Base-by-base conservation (phyloP, 2,888 invertebrate species). In the Drosophila mettleri region DNA sequence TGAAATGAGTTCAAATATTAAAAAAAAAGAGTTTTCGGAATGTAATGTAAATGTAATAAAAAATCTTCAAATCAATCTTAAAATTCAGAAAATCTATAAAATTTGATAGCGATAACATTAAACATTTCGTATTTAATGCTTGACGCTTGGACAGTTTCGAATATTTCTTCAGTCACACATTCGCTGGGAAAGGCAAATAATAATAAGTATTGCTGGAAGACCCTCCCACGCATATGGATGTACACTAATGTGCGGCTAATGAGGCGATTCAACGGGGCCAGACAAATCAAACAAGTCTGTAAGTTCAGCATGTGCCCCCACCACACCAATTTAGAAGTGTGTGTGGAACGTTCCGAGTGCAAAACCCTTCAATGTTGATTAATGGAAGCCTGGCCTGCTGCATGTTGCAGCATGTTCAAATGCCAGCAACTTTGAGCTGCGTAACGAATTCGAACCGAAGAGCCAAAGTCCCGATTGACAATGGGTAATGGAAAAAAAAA, bases 321-420 rank as follows among this genome's bases (percentile, higher is more conserved):
- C 24, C 54, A 31, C 3, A 12, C 43, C 9, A 10, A 39, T 5
- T 14, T n/a, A 48, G n/a, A 75, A 54, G 72, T 64, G 77, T 64
- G 77, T 74, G 80, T 69, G 69, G 49, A 69, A 69, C 64, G 61
- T 33, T 43, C 52, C 62, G 52, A 67, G 62, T 63, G 74, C 74
- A 78, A 74, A 45, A 45, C 78, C 78, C 65, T 76, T 86, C 86
- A 71, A 86, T 83, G 84, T 88, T 83, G 88, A 83, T 83, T 88
- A 83, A 83, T 83, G 86, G 55, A 48, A 20, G 48, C 18, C 20
- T 63, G 69, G 48, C 48, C 38, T 73, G 33, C 57, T 38, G 41
- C 75, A 76, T 76, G 78, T 71, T 66, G 80, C 77, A 85, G 75
- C 77, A 85, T 82, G 79, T 82, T 75, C 51, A 69, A 75, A 64